Conservation (phyloP, 2,113 vertebrate genomes). For the Anarhynchus alexandrinus region DNA sequence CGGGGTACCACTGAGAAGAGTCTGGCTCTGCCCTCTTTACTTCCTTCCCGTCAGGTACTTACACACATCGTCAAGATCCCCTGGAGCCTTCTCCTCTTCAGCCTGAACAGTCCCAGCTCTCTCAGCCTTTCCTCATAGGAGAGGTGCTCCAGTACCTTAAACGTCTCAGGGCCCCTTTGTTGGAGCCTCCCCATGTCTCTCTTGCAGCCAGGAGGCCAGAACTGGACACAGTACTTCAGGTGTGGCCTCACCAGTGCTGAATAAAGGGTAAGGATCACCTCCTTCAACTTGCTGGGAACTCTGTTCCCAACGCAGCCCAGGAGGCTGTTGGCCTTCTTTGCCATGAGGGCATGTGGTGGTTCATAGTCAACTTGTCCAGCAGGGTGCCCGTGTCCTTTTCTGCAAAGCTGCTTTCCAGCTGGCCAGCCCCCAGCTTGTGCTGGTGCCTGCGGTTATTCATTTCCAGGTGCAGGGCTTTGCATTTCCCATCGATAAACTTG, state of each 20-base stretch:
- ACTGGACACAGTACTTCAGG: background rate
- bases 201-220: background rate
- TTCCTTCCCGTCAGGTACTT: background rate
- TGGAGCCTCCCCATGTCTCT: background rate
- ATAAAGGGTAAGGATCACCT: background rate
- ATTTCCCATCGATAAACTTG: background rate
- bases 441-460: background rate
- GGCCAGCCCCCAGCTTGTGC: fast-evolving
- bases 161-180: background rate
- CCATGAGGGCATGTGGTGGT: fast-evolving
- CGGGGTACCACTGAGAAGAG: background rate
- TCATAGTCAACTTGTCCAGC: background rate
- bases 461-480: background rate
- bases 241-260: background rate
- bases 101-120: background rate
- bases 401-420: background rate
- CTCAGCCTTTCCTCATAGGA: background rate
- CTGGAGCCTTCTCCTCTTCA: background rate
- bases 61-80: background rate
- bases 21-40: background rate
- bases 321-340: background rate
- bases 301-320: background rate
- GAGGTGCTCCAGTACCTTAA: background rate
- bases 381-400: background rate
- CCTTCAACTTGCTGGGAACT: fast-evolving